A percentile compares a stretch with the other conserved stretches of the same genome.
Conservation (phyloP, 2,888 invertebrate species). For the Drosophila robusta region DNA sequence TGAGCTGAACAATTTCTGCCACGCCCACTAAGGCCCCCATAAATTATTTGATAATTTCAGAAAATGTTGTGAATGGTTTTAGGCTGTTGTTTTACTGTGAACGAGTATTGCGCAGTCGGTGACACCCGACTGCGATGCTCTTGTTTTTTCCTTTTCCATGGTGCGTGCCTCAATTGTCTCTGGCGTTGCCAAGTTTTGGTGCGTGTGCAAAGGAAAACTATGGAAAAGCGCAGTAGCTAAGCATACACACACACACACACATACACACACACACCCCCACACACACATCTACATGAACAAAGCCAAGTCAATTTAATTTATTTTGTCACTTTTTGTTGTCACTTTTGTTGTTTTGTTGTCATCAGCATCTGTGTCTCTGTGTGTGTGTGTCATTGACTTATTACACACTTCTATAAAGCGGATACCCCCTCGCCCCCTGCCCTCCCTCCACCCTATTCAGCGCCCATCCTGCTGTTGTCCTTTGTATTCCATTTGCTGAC, state of each 20-base stretch:
- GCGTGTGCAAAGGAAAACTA: conserved; percentile 60
- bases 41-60: too few species aligned
- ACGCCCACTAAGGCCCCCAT: too few species aligned
- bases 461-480: conserved; percentile 8
- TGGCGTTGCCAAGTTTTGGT: conserved; percentile 49
- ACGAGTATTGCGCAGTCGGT: too few species aligned
- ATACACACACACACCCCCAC: conserved; percentile 4
- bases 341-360: conserved; percentile 46
- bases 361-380: conserved; percentile 32
- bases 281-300: conserved; percentile 36
- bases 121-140: too few species aligned
- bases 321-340: conserved; percentile 76
- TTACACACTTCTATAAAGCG: conserved; percentile 38
- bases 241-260: conserved; percentile 9
- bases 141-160: conserved; percentile 10
- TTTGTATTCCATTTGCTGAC: conserved; percentile 70
- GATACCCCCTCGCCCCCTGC: background rate
- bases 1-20: too few species aligned
- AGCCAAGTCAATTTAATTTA: conserved; percentile 76
- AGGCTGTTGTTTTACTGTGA: too few species aligned
- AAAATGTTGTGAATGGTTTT: too few species aligned
- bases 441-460: background rate
- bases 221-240: conserved; percentile 57
- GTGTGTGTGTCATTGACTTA: conserved; percentile 51
- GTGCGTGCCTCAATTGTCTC: conserved; percentile 73